Base-by-base conservation (phyloP, 2,113 vertebrate genomes). In the Tringa solitaria region DNA sequence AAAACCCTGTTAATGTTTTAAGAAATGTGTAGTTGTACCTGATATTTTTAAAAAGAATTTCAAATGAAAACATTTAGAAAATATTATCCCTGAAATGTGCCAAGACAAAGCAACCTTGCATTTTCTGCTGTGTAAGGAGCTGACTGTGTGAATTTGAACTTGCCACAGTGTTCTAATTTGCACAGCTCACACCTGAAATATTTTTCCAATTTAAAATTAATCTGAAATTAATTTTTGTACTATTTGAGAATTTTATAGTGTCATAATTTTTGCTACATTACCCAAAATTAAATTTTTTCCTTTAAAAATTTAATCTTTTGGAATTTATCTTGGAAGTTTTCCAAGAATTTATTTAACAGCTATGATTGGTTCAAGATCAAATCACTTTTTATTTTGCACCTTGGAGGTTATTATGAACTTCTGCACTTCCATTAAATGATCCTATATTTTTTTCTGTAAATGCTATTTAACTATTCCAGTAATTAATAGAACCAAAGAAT, bases 401-500 rank as follows among this genome's bases (percentile, higher is more conserved):
- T 92, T 95, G 53, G 35, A 93, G 39, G 37, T 69, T 96, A 48
- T 77, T 96, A 88, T 39, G 59, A 96, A 86, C 39, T 92, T 93
- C 87, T 91, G n/a, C 50, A 89, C 93, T 91, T 94, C 61, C 69
- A 95, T 95, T 94, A 97, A 92, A 79, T 74, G 60, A 93, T 93
- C 69, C 74, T 65, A 69, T 96, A 85, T 88, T 96, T 98, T 96
- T 69, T 85, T 97, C 93, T 94, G 59, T 94, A 97, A 97, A 94
- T 96, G 79, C 92, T 85, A 82, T 94, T 98, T 96, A 65, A 80
- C 51, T 95, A 90, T 96, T 93, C 90, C 82, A 96, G 75, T 96
- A 97, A 98, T 98, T 98, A 98, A 97, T 95, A 93, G 97, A 97
- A 97, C 67, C 48, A 97, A 95, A 97, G 79, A 89, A 75, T 53